A percentile compares a stretch with the other conserved stretches of the same genome.
Conservation (phyloP, 2,113 vertebrate genomes). For the Melanocharis versteri region DNA sequence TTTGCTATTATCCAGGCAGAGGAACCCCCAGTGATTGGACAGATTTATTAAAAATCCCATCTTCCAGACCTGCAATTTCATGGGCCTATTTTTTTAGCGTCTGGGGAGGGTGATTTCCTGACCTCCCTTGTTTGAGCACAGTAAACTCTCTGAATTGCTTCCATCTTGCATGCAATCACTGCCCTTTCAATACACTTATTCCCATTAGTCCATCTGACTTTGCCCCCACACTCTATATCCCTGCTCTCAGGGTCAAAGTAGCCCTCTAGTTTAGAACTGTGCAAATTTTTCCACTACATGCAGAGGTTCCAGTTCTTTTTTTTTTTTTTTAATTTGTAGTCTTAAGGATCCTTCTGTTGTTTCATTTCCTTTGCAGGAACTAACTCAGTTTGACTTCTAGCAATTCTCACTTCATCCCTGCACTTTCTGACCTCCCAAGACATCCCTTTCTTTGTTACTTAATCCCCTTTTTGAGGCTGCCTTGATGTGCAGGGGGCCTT, state of each 20-base stretch:
- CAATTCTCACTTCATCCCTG: conserved; percentile 43
- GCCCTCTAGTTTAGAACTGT: background rate
- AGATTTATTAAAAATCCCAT: conserved; percentile 43
- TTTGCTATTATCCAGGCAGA: conserved; percentile 4
- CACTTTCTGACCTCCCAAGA: conserved; percentile 49
- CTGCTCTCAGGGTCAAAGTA: background rate
- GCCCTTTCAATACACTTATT: background rate
- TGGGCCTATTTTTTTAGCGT: background rate
- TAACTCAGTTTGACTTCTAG: conserved; percentile 37
- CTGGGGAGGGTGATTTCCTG: background rate
- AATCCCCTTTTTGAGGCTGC: background rate
- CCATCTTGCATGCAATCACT: background rate
- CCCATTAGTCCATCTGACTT: background rate
- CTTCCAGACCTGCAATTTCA: background rate
- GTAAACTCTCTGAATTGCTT: background rate
- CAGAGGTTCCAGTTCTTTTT: background rate
- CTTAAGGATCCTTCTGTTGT: conserved; percentile 14
- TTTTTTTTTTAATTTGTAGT: background rate
- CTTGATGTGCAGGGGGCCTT: conserved; percentile 14
- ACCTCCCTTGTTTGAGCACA: background rate
- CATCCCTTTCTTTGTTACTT: conserved; percentile 16
- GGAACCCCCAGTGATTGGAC: conserved; percentile 6
- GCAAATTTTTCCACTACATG: background rate
- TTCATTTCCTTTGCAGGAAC: conserved; percentile 32
- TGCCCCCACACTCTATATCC: background rate